Conservation (phyloP, 2,113 vertebrate genomes). For the Forbesichthys papilliferus region DNA sequence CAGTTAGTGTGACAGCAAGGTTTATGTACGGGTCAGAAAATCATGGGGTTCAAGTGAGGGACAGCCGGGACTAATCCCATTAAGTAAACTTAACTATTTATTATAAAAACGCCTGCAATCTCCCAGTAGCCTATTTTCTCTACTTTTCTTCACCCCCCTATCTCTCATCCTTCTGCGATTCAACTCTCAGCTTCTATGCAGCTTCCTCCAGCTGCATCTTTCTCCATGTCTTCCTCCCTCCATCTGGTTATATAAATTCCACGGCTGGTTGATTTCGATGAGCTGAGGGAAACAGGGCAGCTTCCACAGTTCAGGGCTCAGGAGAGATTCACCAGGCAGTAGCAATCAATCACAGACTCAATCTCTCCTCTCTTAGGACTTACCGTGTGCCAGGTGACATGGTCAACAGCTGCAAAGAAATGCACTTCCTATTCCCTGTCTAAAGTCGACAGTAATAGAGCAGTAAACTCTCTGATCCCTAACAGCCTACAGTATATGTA, state of each 20-base stretch:
- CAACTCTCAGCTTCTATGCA: conserved; percentile 2
- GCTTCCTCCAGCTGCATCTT: conserved; percentile 12
- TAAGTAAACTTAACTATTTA: conserved; percentile 5
- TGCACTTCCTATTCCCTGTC: conserved; percentile 26
- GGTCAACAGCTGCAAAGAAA: conserved; percentile 55
- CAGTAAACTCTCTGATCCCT: no score
- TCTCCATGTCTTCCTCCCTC: conserved; percentile 20
- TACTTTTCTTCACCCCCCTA: conserved; percentile 1
- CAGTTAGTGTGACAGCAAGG: background rate
- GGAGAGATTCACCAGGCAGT: conserved; percentile 57
- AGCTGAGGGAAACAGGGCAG: conserved; percentile 55
- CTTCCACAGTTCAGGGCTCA: conserved; percentile 64
- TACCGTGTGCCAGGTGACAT: conserved; percentile 51
- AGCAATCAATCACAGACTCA: conserved; percentile 68
- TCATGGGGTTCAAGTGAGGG: conserved; percentile 4
- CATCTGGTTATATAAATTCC: conserved; percentile 51
- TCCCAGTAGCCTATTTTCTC: background rate
- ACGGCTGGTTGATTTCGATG: conserved; percentile 65
- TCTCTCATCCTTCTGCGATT: background rate
- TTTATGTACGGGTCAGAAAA: background rate
- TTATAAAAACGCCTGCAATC: background rate
- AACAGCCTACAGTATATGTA: no score
- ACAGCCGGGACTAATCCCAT: background rate
- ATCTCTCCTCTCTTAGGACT: conserved; percentile 54
- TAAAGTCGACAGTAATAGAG: conserved; percentile 17